Conservation (phyloP, 2,888 invertebrate species). For the Nephrocerus scutellatus region DNA sequence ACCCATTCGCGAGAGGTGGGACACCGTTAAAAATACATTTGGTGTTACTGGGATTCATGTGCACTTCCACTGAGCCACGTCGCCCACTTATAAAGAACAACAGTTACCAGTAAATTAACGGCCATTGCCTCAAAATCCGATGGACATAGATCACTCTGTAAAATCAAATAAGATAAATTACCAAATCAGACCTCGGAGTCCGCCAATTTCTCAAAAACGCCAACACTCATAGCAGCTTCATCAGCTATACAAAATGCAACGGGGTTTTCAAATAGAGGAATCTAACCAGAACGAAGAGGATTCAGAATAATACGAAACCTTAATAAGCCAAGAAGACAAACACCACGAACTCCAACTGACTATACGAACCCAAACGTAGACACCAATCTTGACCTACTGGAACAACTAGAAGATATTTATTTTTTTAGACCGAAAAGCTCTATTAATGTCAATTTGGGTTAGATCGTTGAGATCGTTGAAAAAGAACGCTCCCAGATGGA, state of each 20-base stretch:
- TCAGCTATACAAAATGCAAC: constrained; percentile 10
- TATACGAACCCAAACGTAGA: constrained; percentile 3
- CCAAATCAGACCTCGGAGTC: too few species aligned
- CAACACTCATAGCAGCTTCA: constrained; percentile 9
- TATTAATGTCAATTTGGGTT: too few species aligned
- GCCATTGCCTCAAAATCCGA: too few species aligned
- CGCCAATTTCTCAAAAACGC: too few species aligned
- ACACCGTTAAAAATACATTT: too few species aligned
- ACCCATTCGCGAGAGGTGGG: too few species aligned
- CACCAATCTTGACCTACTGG: constrained; percentile 5
- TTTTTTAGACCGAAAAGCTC: constrained; percentile 14
- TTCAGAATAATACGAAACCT: too few species aligned
- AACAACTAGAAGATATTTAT: constrained; percentile 11
- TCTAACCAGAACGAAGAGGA: too few species aligned
- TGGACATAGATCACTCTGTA: constrained; percentile 1
- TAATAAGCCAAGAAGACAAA: constrained; percentile 4
- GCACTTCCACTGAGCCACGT: too few species aligned
- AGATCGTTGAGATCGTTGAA: too few species aligned
- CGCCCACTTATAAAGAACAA: constrained; percentile 5
- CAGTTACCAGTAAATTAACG: constrained; percentile 5
- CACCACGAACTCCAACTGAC: constrained; percentile 4
- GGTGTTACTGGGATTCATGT: too few species aligned
- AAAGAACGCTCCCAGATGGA: too few species aligned
- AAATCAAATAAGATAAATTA: constrained; percentile 3
- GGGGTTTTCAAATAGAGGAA: constrained; percentile 7